phyloP scores from a whole-genome alignment of 2,797 vertebrate species.

The Setipinna tenuifilis region DNA sequence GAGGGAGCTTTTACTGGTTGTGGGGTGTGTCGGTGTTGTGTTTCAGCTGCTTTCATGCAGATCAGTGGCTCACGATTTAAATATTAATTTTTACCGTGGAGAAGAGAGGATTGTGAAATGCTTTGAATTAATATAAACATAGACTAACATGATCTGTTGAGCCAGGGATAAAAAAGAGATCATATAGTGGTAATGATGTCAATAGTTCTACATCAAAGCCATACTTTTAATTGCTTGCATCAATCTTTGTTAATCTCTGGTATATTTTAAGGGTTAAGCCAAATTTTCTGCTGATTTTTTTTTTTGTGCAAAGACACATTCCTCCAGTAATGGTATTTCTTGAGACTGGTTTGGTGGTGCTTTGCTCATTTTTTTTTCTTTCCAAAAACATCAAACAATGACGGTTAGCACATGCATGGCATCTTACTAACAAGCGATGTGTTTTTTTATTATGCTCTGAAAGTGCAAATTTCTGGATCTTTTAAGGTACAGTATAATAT shows the following conservation, averaged over 20 bases:
- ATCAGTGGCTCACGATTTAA: too few relatives aligned
- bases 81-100: not conserved
- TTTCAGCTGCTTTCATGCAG: not conserved
- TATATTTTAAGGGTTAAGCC: not conserved
- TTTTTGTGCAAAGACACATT: not conserved
- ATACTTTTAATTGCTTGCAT: not conserved
- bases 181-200: not conserved
- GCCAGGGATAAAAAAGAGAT: not conserved
- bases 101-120: not conserved
- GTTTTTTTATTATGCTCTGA: conserved; percentile 38
- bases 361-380: not conserved
- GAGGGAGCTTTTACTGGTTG: not conserved
- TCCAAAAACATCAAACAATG: not conserved
- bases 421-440: conserved; percentile 45
- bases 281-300: not conserved
- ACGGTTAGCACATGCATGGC: conserved; percentile 38
- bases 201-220: not conserved
- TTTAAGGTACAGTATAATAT: conserved; percentile 38
- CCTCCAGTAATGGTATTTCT: not conserved
- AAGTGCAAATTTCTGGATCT: conserved; percentile 45
- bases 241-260: not conserved
- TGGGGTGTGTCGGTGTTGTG: not conserved
- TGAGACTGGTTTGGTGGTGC: not conserved
- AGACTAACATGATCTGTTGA: not conserved
- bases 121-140: not conserved